phyloP scores from a whole-genome alignment of 2,113 vertebrate species.

The Notarius quadriscutis region DNA sequence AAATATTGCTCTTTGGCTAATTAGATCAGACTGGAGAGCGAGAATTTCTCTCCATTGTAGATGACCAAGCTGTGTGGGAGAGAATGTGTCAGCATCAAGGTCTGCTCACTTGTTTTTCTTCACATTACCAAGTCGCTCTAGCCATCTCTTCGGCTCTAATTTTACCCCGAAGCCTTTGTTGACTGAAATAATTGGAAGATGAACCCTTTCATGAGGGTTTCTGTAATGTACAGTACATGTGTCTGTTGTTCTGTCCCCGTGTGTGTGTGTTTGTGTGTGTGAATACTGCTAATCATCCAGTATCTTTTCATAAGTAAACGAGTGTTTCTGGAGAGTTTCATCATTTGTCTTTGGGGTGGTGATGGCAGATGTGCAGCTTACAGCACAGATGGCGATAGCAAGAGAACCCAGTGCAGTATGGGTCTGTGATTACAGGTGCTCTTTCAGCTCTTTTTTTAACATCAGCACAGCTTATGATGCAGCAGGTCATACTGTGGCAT shows the following conservation, averaged over 20 bases:
- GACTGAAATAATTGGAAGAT: conserved; percentile 25
- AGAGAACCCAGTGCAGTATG: conserved; percentile 52
- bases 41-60: conserved; percentile 63
- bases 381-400: conserved; percentile 48
- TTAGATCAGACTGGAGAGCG: conserved; percentile 59
- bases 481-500: background rate
- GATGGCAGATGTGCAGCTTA: conserved; percentile 55
- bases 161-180: conserved; percentile 14
- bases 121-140: conserved; percentile 50
- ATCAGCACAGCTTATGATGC: background rate
- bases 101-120: conserved; percentile 61
- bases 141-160: conserved; percentile 20
- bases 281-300: conserved; percentile 4
- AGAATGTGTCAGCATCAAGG: conserved; percentile 62
- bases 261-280: conserved; percentile 17
- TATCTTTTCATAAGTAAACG: background rate
- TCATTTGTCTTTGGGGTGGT: conserved; percentile 59
- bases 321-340: conserved; percentile 57
- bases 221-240: background rate
- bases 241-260: background rate
- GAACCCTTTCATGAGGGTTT: background rate
- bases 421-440: conserved; percentile 54
- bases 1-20: conserved; percentile 63
- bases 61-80: conserved; percentile 63
- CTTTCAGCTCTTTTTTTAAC: background rate